phyloP scores from a whole-genome alignment of 2,888 invertebrate genomes.

The Ischnus inquisitorius region DNA sequence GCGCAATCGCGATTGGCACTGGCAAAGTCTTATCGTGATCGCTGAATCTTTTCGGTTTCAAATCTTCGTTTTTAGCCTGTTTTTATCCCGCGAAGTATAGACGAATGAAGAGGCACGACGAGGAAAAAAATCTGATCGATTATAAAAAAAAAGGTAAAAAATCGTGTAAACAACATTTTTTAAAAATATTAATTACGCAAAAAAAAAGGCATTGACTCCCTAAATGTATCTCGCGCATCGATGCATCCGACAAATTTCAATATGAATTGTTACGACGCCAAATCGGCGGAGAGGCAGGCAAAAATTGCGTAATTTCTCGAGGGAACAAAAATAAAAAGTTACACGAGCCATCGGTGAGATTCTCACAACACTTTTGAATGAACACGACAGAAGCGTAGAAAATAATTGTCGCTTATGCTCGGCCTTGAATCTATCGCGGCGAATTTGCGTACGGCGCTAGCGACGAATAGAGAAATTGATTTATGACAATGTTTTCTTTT shows the following conservation, averaged over 20 bases:
- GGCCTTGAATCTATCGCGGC: constrained; percentile 1
- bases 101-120: background rate
- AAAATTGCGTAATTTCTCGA: constrained; percentile 65
- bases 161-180: too few relatives aligned
- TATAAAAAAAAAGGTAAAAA: too few relatives aligned
- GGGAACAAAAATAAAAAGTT: constrained; percentile 14
- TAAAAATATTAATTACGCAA: too few relatives aligned
- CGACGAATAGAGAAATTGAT: constrained; percentile 10
- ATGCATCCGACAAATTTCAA: constrained; percentile 58
- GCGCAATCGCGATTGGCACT: constrained; percentile 50
- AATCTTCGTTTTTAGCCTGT: background rate
- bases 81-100: background rate
- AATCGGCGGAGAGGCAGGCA: constrained; percentile 19
- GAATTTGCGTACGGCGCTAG: background rate
- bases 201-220: too few relatives aligned
- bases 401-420: background rate
- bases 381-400: background rate
- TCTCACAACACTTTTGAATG: constrained; percentile 28
- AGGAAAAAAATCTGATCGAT: background rate
- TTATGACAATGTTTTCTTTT: constrained; percentile 6
- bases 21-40: constrained; percentile 65
- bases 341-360: background rate
- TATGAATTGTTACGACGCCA: constrained; percentile 21
- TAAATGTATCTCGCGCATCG: constrained; percentile 53
- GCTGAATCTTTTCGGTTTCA: background rate